Base-by-base conservation (phyloP, 2,888 invertebrate species). In the Tipula vernalis region DNA sequence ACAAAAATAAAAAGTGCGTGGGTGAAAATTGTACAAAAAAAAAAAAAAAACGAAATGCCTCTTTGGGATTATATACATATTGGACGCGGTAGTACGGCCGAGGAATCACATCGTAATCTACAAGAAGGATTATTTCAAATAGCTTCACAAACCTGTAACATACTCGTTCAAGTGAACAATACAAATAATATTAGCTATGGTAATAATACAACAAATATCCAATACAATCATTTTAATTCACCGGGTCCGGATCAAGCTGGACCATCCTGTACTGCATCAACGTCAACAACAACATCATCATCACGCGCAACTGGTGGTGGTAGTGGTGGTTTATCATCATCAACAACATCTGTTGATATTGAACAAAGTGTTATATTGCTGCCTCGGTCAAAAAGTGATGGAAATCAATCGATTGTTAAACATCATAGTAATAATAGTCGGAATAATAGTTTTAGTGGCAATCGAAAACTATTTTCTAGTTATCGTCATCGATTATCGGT, bases 91-190 rank as follows among this genome's bases (percentile, higher is more conserved):
- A 15, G 6, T 0, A 39, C 84, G n/a, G 5, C 36, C 6, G 39
- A 28, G 2, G 28, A 84, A 36, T 93, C 93, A 89, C 93, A 93
- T 88, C 92, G 94, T 86, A 95, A 95, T 90, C 91, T 96, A 88
- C 95, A 95, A 89, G 95, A 95, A 89, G 96, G 96, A 5, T 92
- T 96, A 44, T 95, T 95, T 90, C 95, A 95, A 92, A 96, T 96
- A 88, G 95, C 95, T 4, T 95, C 95, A 13, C 96, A 96, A 90
- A 95, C 96, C 87, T 96, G 95, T 89, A 95, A 95, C 90, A 94
- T 96, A 88, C 92, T 96, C 88, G 95, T 96, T 87, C 95, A 95
- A 93, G 95, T 95, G 88, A 94, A 95, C 90, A 95, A 95, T 89
- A 95, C 95, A 86, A 95, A 95, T 91, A 95, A 95, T 90, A 95